Evolutionary conservation across 1,140 invertebrate species (phyloP).

Genomic region (Macrobrachium rosenbergii): DNA sequence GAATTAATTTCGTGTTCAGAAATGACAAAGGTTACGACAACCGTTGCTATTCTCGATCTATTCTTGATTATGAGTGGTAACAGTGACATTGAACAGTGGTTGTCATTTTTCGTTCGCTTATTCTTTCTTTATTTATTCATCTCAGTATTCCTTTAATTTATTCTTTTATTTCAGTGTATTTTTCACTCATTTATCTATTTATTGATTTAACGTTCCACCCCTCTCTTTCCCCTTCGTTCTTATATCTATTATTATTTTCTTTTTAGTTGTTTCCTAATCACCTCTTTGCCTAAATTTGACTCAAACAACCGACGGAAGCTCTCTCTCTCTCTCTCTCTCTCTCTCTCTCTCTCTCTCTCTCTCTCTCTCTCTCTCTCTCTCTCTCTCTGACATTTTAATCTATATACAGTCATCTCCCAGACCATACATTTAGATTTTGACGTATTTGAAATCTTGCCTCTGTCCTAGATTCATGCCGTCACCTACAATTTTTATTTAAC

Average conservation of each 20-base stretch:
- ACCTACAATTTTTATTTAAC: too few relatives aligned
- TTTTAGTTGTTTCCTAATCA: neutral
- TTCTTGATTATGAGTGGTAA: too few relatives aligned
- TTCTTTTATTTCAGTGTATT: neutral
- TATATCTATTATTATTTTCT: neutral
- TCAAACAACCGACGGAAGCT: neutral
- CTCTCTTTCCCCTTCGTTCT: neutral
- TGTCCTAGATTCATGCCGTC: too few relatives aligned
- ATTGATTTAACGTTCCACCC: neutral
- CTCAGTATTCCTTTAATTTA: too few relatives aligned
- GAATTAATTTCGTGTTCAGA: too few relatives aligned
- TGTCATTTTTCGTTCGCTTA: too few relatives aligned
- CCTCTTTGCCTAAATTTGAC: neutral
- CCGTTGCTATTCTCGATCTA: too few relatives aligned
- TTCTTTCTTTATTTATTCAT: too few relatives aligned
- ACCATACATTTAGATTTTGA: neutral
- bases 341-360: neutral
- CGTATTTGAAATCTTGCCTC: neutral
- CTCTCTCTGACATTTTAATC: neutral
- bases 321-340: neutral
- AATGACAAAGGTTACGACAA: too few relatives aligned
- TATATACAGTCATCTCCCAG: neutral
- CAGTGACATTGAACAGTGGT: too few relatives aligned
- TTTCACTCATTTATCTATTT: neutral
- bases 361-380: neutral